A percentile compares a stretch with the other conserved stretches of the same genome.
Evolutionary conservation across 2,113 vertebrate species (phyloP).

Genomic region (Bos javanicus): DNA sequence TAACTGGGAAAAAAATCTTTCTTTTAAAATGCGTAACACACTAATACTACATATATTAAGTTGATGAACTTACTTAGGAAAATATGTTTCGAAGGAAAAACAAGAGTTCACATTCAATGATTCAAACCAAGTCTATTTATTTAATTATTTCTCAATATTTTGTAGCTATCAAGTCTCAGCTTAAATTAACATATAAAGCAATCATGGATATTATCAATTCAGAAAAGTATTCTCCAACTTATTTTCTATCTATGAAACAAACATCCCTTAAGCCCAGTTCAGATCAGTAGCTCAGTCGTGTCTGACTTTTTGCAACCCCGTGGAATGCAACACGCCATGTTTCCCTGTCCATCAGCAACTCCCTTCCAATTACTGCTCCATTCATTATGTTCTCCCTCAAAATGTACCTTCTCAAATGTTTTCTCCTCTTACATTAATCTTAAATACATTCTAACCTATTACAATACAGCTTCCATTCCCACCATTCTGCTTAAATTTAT

Average conservation of each 20-base stretch:
- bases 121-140: background rate
- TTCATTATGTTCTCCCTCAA: background rate
- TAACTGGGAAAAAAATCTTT: background rate
- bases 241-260: background rate
- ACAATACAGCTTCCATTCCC: background rate
- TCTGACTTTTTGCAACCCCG: background rate
- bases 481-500: background rate
- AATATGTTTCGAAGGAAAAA: background rate
- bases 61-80: background rate
- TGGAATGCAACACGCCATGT: background rate
- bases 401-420: background rate
- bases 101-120: background rate
- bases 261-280: background rate
- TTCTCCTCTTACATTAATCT: background rate
- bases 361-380: background rate
- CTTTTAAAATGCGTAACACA: conserved; percentile 9
- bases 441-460: conserved; percentile 14
- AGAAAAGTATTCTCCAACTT: conserved; percentile 12
- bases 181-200: conserved; percentile 28
- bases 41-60: background rate
- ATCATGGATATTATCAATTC: background rate
- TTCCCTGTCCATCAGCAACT: background rate
- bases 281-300: background rate
- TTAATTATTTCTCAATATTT: conserved; percentile 5
- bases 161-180: background rate